A percentile compares a stretch with the other conserved stretches of the same genome.
These are phyloP conservation scores for Pantala flavescens DNA, from an alignment of 1,140 invertebrate species.

Conservation along the genomic window DNA sequence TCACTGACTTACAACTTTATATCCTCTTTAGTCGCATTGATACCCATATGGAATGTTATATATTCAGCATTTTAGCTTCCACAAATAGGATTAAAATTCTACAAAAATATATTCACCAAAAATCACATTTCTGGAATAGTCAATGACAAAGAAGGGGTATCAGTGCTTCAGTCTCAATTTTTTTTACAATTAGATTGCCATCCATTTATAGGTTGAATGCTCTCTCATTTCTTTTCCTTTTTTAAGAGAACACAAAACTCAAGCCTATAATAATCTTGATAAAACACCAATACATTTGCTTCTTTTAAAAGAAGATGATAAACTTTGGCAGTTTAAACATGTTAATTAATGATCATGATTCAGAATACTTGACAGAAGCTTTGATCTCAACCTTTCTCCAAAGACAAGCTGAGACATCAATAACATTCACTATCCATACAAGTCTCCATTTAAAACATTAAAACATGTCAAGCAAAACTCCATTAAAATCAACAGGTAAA, in stretches of 20 bases:
- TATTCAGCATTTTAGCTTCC: not conserved
- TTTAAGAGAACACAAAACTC: not conserved
- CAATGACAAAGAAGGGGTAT: not conserved
- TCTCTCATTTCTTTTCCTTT: not conserved
- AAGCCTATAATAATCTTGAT: not conserved
- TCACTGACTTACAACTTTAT: not conserved
- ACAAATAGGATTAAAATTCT: conserved; percentile 8
- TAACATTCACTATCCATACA: not conserved
- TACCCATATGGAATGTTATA: not conserved
- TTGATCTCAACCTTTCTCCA: not conserved
- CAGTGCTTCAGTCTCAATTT: conserved; percentile 1
- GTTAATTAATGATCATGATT: not conserved
- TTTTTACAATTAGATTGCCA: conserved; percentile 3
- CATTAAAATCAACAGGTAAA: not conserved
- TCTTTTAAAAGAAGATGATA: not conserved
- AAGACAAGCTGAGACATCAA: not conserved
- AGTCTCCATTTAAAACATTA: not conserved
- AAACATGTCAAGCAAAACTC: not conserved
- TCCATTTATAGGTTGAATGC: not conserved
- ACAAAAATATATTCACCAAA: conserved; percentile 6
- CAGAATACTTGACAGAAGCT: not conserved
- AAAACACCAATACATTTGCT: not conserved
- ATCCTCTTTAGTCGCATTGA: not conserved
- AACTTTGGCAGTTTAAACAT: not conserved
- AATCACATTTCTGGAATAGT: conserved; percentile 10